Evolutionary conservation across 2,888 invertebrate genomes (phyloP).

Genomic region (Caenorhabditis japonica): DNA sequence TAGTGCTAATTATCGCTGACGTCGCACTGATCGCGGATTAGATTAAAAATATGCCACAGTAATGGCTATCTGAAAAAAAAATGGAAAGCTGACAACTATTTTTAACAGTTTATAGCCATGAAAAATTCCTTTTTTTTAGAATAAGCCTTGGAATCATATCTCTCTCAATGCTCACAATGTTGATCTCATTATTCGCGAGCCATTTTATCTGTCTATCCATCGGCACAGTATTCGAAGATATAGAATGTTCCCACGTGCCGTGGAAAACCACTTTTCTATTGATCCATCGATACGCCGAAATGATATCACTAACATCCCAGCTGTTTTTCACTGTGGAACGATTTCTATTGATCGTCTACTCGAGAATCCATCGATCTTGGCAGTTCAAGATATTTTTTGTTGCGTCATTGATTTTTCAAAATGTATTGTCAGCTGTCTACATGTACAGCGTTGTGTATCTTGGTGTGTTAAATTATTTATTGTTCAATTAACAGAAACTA

Average conservation of each 20-base stretch:
- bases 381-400: constrained; percentile 13
- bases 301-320: constrained; percentile 14
- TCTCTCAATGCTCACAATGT: constrained; percentile 21
- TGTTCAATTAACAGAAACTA: too few species aligned
- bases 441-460: constrained; percentile 2
- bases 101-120: too few species aligned
- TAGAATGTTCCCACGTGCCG: constrained; percentile 8
- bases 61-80: too few species aligned
- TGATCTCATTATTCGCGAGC: constrained; percentile 4
- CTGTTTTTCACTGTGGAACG: constrained; percentile 35
- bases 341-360: constrained; percentile 19
- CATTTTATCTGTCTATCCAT: constrained; percentile 17
- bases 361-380: constrained; percentile 1
- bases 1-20: too few species aligned
- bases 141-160: constrained; percentile 32
- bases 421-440: constrained; percentile 6
- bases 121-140: too few species aligned
- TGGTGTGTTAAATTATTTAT: not conserved
- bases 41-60: too few species aligned
- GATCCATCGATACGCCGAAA: constrained; percentile 18
- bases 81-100: too few species aligned
- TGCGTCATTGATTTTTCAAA: not conserved
- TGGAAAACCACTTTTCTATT: constrained; percentile 3
- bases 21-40: too few species aligned
- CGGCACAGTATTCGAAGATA: constrained; percentile 34